Base-by-base conservation (phyloP, 2,113 vertebrate species). In the Apteryx owenii region DNA sequence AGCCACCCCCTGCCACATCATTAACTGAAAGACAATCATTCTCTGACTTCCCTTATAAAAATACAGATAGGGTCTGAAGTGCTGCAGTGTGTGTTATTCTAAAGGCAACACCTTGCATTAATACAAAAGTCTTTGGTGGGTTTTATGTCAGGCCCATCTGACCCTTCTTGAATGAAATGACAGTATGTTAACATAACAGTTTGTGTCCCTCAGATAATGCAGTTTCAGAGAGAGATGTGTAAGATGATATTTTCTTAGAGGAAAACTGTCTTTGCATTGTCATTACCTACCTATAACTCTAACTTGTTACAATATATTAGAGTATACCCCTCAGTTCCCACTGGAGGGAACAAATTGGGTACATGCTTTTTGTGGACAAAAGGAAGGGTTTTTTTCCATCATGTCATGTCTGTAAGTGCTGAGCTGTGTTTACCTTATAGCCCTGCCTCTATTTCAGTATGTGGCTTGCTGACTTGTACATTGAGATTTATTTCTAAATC, bases 1-100 rank as follows among this genome's bases (percentile, higher is more conserved):
- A 86, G 91, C 91, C 94, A 90, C 38, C 31, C 9, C 17, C n/a
- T 92, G 75, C 85, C 87, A 95, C 89, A 83, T 95, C 91, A 88
- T 97, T 95, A 96, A 91, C 87, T 95, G 82, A 80, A 93, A 96
- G 94, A 96, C 94, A 96, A 94, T 91, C 89, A 69, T 83, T 85
- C 50, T 60, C 75, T 85, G 82, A 91, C 76, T 95, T 84, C 54
- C 88, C 61, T 93, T 95, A n/a, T 69, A 96, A 95, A 95, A 94
- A 94, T 72, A 95, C 51, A 93, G 93, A 66, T 77, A 76, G 64
- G 26, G 83, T 78, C 92, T 81, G 85, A 93, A 95, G 89, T 81
- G 72, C 91, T 94, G 65, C 72, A 72, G 82, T 88, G 89, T 86
- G 89, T 77, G 85, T 71, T 94, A 90, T 90, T 93, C 72, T 95